A percentile compares a stretch with the other conserved stretches of the same genome.
These are phyloP conservation scores for Drosophila anomelani DNA, from an alignment of 2,888 invertebrate species.

Conservation along the genomic window DNA sequence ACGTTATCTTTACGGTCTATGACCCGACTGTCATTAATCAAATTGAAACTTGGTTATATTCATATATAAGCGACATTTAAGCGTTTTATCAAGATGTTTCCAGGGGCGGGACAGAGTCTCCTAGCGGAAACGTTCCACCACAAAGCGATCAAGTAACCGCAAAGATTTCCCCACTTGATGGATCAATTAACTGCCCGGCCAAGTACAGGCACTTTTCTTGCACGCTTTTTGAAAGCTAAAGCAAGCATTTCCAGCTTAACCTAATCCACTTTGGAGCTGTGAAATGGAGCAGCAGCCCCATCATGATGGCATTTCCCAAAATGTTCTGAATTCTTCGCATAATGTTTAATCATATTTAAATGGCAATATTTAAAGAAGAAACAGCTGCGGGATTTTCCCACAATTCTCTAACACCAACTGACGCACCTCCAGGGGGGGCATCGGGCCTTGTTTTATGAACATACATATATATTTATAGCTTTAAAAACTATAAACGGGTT, in stretches of 20 bases:
- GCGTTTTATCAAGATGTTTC: constrained; percentile 16
- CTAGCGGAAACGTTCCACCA: background rate
- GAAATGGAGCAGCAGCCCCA: constrained; percentile 25
- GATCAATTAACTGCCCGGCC: background rate
- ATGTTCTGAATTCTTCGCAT: constrained; percentile 2
- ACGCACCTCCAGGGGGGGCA: background rate
- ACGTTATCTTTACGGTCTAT: constrained; percentile 31
- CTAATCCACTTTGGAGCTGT: constrained; percentile 35
- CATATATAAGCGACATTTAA: constrained; percentile 1
- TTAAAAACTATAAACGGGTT: constrained; percentile 1
- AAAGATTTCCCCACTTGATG: constrained; percentile 20
- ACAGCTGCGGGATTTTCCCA: constrained; percentile 30
- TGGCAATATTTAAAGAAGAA: constrained; percentile 12
- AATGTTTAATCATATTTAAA: constrained; percentile 9
- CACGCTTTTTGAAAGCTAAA: background rate
- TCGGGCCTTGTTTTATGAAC: background rate
- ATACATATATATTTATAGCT: constrained; percentile 13
- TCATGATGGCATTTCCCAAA: constrained; percentile 18
- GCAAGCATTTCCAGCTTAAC: constrained; percentile 16
- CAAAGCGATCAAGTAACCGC: constrained; percentile 5
- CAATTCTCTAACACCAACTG: constrained; percentile 8
- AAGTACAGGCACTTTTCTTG: background rate
- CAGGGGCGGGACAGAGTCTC: background rate
- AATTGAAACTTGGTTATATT: constrained; percentile 12
- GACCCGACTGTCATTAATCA: constrained; percentile 27